These are phyloP conservation scores for Scaptomyza hsui DNA, from an alignment of 1,140 invertebrate genomes.

Conservation along the genomic window DNA sequence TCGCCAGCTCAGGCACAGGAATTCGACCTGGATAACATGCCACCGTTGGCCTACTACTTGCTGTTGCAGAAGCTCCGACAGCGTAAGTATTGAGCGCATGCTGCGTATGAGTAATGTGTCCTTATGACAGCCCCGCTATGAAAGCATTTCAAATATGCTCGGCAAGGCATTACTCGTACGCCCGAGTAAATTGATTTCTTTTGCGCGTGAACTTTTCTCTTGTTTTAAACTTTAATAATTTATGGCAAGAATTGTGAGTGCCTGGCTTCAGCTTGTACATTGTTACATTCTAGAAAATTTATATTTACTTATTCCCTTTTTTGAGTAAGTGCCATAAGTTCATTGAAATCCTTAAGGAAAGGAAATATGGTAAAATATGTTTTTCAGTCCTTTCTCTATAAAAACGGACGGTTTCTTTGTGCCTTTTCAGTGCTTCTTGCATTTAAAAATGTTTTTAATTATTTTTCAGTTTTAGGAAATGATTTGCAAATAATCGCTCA, in stretches of 20 bases:
- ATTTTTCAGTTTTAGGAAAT: background rate
- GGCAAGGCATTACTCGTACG: background rate
- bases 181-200: conserved; percentile 23
- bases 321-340: no score
- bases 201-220: background rate
- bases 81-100: conserved; percentile 53
- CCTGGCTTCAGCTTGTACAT: background rate
- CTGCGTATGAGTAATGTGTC: conserved; percentile 52
- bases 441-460: background rate
- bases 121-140: conserved; percentile 15
- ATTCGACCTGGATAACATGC: conserved; percentile 79
- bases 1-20: conserved; percentile 57
- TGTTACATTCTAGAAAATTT: background rate
- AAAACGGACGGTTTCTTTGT: no score
- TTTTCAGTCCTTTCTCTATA: no score
- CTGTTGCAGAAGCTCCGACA: conserved; percentile 75
- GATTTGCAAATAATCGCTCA: background rate
- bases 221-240: background rate
- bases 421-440: no score
- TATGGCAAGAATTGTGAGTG: background rate
- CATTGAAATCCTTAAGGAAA: no score
- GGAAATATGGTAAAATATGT: no score
- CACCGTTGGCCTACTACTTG: conserved; percentile 74
- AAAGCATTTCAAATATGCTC: conserved; percentile 19
- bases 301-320: background rate